Evolutionary conservation across 1,140 invertebrate species (phyloP), one percentile per base, ranked within the genome.

Genomic region (Pseudoatta argentina): DNA sequence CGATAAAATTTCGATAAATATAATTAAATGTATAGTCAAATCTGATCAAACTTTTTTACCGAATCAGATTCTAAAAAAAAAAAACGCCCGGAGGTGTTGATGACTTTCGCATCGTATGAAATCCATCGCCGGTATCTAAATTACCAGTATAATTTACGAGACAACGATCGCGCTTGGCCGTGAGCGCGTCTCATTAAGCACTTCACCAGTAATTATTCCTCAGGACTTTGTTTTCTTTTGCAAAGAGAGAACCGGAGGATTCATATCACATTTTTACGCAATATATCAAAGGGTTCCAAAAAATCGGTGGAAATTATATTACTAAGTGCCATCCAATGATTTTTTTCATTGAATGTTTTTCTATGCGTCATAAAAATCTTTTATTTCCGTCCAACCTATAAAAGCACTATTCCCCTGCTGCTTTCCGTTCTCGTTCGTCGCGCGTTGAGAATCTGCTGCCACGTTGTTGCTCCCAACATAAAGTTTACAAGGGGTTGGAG

Each of bases 401-500:
- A 81, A 79, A 69, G 30, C 27, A 14, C 5, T 34, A n/a, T 53
- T 59, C 53, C 48, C 21, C 48, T 7, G 21, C 14, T 27, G n/a
- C 18, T 57, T 51, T 55, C n/a, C 12, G 34, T 27, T 75, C 72
- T 44, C 67, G 27, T 30, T n/a, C 39, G 76, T 39, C 63, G 27
- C 27, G 10, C 64, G 77, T 14, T 53, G 39, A 78, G 61, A 78
- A 67, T 69, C n/a, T 67, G 7, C 5, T 7, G 18, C 34, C n/a
- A 61, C 44, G n/a, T 53, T 44, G 51, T 86, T 69, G 39, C 44
- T 51, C 44, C 16, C 30, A 66, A 66, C 88, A 88, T 93, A 92
- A 93, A 93, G 89, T 93, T 93, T 93, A 93, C 83, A 87, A 91
- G 78, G 78, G 73, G 59, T 72, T 73, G 57, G 39, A 81, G 87